These are phyloP conservation scores for Lepidonotus clava DNA, from an alignment of 2,888 invertebrate genomes.

Conservation along the genomic window DNA sequence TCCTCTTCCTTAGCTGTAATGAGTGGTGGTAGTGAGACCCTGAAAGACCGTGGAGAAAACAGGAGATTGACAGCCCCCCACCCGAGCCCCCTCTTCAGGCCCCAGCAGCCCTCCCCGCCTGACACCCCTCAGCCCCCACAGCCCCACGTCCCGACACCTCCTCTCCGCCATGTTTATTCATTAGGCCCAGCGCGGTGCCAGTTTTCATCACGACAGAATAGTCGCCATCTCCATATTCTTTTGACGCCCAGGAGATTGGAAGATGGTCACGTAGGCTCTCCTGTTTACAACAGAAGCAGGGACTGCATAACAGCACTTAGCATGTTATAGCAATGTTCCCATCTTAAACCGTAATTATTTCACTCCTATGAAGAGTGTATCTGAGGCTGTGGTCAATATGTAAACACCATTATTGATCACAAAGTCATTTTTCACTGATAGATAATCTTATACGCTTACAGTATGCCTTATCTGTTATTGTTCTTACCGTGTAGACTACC, in stretches of 20 bases:
- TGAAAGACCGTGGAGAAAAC: background rate
- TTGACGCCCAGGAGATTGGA: background rate
- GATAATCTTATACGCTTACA: too few relatives aligned
- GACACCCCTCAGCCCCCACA: background rate
- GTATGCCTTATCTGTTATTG: too few relatives aligned
- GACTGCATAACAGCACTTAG: background rate
- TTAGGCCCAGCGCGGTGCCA: background rate
- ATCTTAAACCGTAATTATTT: too few relatives aligned
- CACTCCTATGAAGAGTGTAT: too few relatives aligned
- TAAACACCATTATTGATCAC: too few relatives aligned
- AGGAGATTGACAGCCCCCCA: background rate
- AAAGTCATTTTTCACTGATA: too few relatives aligned
- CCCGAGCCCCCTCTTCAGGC: too few relatives aligned
- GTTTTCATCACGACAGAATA: background rate
- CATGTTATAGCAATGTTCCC: too few relatives aligned
- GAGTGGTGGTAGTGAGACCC: too few relatives aligned
- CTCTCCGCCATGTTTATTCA: background rate
- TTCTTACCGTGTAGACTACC: too few relatives aligned
- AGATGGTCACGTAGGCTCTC: background rate
- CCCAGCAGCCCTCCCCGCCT: background rate
- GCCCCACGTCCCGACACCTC: background rate
- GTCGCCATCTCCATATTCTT: constrained; percentile 22
- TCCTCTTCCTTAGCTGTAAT: too few relatives aligned
- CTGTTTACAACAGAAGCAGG: background rate
- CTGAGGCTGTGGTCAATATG: too few relatives aligned